Conservation (phyloP, 2,888 invertebrate species). For the Drymonia ruficornis region DNA sequence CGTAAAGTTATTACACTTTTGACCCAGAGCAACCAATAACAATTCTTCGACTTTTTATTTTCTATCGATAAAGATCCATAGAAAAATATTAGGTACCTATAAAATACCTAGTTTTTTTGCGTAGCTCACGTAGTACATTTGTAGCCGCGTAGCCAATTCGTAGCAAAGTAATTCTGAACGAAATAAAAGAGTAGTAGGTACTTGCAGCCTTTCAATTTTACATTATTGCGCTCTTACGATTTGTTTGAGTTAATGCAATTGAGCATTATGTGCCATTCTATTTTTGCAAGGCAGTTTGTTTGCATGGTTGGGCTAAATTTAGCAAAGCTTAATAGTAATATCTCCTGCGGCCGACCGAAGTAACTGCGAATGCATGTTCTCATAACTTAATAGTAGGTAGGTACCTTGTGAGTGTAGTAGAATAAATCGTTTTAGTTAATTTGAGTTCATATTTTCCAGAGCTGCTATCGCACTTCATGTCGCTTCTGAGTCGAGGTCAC, state of each 20-base stretch:
- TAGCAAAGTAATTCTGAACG: conserved; percentile 31
- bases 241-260: conserved; percentile 43
- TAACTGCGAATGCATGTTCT: conserved; percentile 47
- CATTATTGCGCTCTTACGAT: conserved; percentile 18
- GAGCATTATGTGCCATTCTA: conserved; percentile 66
- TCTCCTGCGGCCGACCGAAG: conserved; percentile 54
- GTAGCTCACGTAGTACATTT: conserved; percentile 39
- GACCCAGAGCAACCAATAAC: no score
- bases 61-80: no score
- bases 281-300: conserved; percentile 69
- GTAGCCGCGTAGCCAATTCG: conserved; percentile 36
- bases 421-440: no score
- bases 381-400: conserved; percentile 37
- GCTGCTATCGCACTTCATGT: no score
- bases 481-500: no score
- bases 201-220: background rate
- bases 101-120: background rate
- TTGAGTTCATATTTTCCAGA: no score
- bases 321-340: conserved; percentile 70
- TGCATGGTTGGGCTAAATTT: conserved; percentile 70
- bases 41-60: no score
- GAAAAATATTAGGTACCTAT: no score
- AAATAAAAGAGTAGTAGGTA: no score
- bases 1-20: no score
- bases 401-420: no score